Percentiles rank a stretch among this genome's conserved stretches.
These are phyloP conservation scores for Hippocampus comes DNA, from an alignment of 2,113 vertebrate genomes.

Conservation along the genomic window DNA sequence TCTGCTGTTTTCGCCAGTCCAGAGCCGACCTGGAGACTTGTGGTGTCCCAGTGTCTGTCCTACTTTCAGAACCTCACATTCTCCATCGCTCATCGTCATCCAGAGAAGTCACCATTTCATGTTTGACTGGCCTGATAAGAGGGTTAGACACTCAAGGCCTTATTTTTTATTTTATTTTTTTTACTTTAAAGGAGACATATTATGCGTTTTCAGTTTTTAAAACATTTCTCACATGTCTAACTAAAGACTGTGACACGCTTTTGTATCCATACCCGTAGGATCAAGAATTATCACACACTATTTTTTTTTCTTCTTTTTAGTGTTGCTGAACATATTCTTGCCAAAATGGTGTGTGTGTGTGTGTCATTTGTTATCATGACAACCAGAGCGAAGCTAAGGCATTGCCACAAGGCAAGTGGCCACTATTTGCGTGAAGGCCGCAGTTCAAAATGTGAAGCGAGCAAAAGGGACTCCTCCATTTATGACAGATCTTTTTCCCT, in stretches of 20 bases:
- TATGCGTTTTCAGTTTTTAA: background rate
- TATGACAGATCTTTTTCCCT: background rate
- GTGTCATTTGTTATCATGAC: background rate
- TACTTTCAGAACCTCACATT: constrained; percentile 94
- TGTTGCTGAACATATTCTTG: background rate
- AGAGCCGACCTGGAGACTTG: constrained; percentile 79
- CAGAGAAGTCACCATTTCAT: constrained; percentile 48
- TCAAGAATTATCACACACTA: background rate
- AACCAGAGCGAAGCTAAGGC: background rate
- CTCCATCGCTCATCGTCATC: constrained; percentile 48
- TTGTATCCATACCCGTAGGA: background rate
- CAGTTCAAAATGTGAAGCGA: background rate
- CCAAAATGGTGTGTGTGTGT: background rate
- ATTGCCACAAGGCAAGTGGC: background rate
- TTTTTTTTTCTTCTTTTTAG: background rate
- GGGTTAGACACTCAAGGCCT: constrained; percentile 49
- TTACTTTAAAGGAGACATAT: background rate
- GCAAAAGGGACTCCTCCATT: background rate
- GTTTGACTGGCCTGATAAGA: constrained; percentile 20
- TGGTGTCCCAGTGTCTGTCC: constrained; percentile 71
- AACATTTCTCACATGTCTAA: background rate
- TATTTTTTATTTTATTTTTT: too few relatives aligned
- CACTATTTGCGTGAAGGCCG: background rate
- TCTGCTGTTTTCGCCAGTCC: constrained; percentile 78
- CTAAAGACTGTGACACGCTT: background rate